These are phyloP conservation scores for Amblyopsis rosae DNA, from an alignment of 2,113 vertebrate species.

Conservation along the genomic window DNA sequence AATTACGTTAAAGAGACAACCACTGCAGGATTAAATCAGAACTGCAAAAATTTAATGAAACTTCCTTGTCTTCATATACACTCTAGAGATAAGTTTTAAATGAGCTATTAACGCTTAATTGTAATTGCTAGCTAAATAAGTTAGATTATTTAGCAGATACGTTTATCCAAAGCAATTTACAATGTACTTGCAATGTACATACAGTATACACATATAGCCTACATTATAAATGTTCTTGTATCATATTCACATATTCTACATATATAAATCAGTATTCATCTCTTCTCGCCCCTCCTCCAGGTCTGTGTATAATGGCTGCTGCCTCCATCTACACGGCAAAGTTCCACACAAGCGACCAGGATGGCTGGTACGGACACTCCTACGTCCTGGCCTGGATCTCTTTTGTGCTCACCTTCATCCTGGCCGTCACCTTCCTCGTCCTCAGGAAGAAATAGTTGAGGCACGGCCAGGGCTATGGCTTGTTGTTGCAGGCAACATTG, in stretches of 20 bases:
- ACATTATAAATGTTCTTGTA: not conserved
- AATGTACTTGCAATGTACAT: too few relatives aligned
- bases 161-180: too few relatives aligned
- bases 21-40: too few relatives aligned
- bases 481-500: conserved; percentile 1
- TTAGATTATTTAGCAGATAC: too few relatives aligned
- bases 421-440: conserved; percentile 90
- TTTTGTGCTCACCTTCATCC: conserved; percentile 87
- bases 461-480: conserved; percentile 10
- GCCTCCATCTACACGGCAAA: conserved; percentile 88
- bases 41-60: too few relatives aligned
- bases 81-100: too few relatives aligned
- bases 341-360: conserved; percentile 68
- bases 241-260: not conserved
- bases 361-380: conserved; percentile 85
- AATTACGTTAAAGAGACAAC: too few relatives aligned
- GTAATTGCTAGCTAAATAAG: too few relatives aligned
- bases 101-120: too few relatives aligned
- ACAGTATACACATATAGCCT: too few relatives aligned
- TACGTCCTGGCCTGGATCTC: conserved; percentile 94
- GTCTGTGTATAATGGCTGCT: conserved; percentile 92
- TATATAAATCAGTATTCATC: not conserved
- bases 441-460: conserved; percentile 83
- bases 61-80: too few relatives aligned
- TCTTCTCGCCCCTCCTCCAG: conserved; percentile 56